A percentile compares a stretch with the other conserved stretches of the same genome.
These are phyloP conservation scores for Adelosebastes latens DNA, from an alignment of 2,797 vertebrate species.

Conservation along the genomic window DNA sequence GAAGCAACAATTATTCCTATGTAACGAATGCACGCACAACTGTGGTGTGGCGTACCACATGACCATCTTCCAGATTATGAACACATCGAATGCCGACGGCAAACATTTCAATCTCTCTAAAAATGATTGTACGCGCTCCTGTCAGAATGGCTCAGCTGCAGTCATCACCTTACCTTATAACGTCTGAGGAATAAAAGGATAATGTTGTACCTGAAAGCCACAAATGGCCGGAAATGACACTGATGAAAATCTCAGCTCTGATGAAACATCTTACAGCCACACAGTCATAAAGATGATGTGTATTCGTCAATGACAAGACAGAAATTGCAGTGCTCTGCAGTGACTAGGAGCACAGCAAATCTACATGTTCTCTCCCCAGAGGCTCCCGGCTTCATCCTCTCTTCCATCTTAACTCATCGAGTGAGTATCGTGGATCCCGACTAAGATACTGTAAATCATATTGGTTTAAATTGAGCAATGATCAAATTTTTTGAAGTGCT, in stretches of 20 bases:
- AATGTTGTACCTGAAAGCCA: conserved; percentile 39
- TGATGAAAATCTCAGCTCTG: conserved; percentile 44
- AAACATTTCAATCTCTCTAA: conserved; percentile 51
- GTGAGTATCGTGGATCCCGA: conserved; percentile 49
- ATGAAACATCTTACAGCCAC: conserved; percentile 33
- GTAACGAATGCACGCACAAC: conserved; percentile 49
- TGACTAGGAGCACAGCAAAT: conserved; percentile 35
- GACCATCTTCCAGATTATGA: conserved; percentile 50
- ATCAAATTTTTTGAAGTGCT: conserved; percentile 76
- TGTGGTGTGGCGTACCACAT: conserved; percentile 8
- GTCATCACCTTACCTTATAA: conserved; percentile 18
- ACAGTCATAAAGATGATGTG: conserved; percentile 43
- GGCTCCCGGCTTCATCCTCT: conserved; percentile 47
- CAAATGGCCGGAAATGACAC: conserved; percentile 44
- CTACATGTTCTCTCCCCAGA: conserved; percentile 48
- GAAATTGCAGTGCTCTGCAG: conserved; percentile 39
- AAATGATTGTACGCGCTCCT: conserved; percentile 17
- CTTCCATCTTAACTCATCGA: conserved; percentile 64
- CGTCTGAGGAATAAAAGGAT: not conserved
- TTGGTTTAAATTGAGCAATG: conserved; percentile 74
- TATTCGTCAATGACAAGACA: conserved; percentile 47
- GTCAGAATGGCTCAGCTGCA: conserved; percentile 13
- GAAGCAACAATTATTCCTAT: conserved; percentile 63
- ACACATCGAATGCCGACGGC: conserved; percentile 56
- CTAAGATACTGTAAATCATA: conserved; percentile 70